Evolutionary conservation across 2,113 vertebrate genomes (phyloP).

Genomic region (Heterochromis multidens): DNA sequence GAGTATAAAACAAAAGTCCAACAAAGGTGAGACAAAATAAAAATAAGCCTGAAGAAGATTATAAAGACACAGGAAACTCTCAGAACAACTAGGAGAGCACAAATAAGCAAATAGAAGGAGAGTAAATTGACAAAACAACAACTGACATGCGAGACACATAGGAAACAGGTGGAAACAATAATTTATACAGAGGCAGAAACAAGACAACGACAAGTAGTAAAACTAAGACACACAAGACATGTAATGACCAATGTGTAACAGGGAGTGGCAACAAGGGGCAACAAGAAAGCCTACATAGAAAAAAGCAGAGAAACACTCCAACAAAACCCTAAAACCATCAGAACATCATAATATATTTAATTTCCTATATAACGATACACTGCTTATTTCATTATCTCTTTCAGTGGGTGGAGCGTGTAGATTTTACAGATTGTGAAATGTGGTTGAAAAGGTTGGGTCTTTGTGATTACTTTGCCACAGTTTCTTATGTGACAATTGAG

Average conservation of each 20-base stretch:
- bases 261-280: neutral
- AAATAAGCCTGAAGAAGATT: neutral
- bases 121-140: neutral
- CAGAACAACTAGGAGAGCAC: neutral
- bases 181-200: neutral
- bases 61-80: neutral
- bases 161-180: neutral
- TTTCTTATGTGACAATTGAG: neutral
- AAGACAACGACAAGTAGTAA: neutral
- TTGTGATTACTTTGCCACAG: neutral
- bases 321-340: neutral
- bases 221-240: neutral
- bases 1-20: neutral
- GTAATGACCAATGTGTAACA: neutral
- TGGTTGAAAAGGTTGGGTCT: neutral
- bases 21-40: neutral
- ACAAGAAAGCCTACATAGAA: neutral
- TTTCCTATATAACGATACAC: neutral
- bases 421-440: neutral
- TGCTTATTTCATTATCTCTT: neutral
- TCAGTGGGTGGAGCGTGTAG: neutral
- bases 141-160: neutral
- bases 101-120: neutral
- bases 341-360: neutral
- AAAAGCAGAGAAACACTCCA: neutral